Conservation (phyloP, 2,888 invertebrate species). For the Ormyrus nitidulus region DNA sequence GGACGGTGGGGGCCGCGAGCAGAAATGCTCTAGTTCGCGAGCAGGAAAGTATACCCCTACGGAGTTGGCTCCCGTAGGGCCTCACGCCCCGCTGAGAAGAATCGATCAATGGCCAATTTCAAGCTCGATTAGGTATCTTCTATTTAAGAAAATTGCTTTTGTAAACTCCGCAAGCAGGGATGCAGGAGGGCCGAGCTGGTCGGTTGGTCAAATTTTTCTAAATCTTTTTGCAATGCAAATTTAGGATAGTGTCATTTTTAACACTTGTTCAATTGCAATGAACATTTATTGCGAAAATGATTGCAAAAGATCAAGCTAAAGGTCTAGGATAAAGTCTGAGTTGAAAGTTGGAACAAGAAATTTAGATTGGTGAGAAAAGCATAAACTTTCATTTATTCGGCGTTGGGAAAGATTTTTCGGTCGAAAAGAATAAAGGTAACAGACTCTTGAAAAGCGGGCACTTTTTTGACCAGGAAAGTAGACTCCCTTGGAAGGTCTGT, state of each 20-base stretch:
- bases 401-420: neutral
- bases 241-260: too few species aligned
- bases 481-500: constrained; percentile 16
- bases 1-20: neutral
- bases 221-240: too few species aligned
- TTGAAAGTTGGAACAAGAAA: neutral
- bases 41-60: constrained; percentile 62
- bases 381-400: neutral
- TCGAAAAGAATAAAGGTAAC: neutral
- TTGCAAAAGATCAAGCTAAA: too few species aligned
- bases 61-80: constrained; percentile 28
- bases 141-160: constrained; percentile 55
- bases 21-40: constrained; percentile 64
- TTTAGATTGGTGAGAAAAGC: neutral
- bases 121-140: constrained; percentile 53
- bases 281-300: too few species aligned
- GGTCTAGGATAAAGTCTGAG: neutral
- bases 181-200: constrained; percentile 44
- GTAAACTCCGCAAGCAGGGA: constrained; percentile 47
- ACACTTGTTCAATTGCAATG: too few species aligned
- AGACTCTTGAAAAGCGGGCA: constrained; percentile 41
- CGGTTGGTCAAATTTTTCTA: constrained; percentile 12
- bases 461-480: constrained; percentile 50
- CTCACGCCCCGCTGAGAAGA: constrained; percentile 9
- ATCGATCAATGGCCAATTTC: constrained; percentile 51